phyloP scores from a whole-genome alignment of 2,888 invertebrate species.

The Seladonia tumulorum region DNA sequence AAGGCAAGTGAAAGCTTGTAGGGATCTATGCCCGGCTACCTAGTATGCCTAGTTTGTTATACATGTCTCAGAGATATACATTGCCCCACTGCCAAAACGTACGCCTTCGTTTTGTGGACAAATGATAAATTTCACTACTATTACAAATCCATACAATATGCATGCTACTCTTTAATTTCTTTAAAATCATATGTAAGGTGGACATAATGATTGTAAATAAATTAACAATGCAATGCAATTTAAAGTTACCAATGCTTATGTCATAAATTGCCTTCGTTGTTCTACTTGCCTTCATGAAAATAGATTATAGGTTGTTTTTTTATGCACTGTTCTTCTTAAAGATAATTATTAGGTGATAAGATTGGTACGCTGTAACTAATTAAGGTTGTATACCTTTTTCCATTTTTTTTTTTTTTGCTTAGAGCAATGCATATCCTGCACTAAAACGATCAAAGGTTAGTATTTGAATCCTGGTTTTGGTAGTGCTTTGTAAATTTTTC shows the following conservation, averaged over 20 bases:
- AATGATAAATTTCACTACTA: neutral
- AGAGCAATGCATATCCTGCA: conserved; percentile 21
- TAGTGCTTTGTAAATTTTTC: neutral
- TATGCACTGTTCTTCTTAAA: neutral
- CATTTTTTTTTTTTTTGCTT: conserved; percentile 34
- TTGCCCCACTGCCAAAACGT: neutral
- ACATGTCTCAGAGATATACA: too few relatives aligned
- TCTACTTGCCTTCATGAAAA: neutral
- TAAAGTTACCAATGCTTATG: too few relatives aligned
- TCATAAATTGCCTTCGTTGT: neutral
- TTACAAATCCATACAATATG: neutral
- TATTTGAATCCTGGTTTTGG: conserved; percentile 9
- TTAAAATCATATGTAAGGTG: neutral
- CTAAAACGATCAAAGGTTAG: conserved; percentile 33
- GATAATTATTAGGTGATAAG: neutral
- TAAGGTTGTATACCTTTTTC: neutral
- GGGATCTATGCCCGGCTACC: neutral
- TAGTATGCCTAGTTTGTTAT: neutral
- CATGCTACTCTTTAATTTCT: neutral
- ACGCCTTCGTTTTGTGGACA: neutral
- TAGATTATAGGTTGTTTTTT: neutral
- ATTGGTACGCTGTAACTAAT: neutral
- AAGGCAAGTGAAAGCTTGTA: neutral
- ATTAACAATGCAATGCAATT: neutral
- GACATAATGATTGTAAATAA: neutral